These are phyloP conservation scores for Epistrophe grossulariae DNA, from an alignment of 2,888 invertebrate species.

Conservation along the genomic window DNA sequence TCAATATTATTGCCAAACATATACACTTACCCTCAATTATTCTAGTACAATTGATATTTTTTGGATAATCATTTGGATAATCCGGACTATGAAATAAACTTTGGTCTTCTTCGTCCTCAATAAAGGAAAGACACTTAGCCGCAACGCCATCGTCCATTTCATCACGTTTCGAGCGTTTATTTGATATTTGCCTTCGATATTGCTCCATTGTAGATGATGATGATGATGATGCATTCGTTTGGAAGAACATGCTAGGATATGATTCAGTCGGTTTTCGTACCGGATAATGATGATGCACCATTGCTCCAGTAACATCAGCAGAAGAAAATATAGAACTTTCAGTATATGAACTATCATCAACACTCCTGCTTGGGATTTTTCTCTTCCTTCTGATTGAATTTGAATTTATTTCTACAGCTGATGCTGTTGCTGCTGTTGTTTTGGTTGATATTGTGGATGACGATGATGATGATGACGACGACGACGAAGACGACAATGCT, in stretches of 20 bases:
- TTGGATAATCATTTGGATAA: constrained; percentile 88
- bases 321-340: constrained; percentile 28
- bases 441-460: constrained; percentile 11
- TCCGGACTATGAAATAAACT: constrained; percentile 89
- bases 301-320: constrained; percentile 50
- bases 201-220: constrained; percentile 40
- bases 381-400: constrained; percentile 57
- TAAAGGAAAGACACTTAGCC: constrained; percentile 86
- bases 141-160: constrained; percentile 77
- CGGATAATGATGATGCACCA: constrained; percentile 75
- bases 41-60: constrained; percentile 87
- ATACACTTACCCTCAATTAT: constrained; percentile 87
- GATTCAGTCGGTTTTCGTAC: constrained; percentile 60
- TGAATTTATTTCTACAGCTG: constrained; percentile 53
- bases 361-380: constrained; percentile 3
- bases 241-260: constrained; percentile 72
- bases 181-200: constrained; percentile 42
- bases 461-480: constrained; percentile 44
- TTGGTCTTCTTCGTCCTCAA: constrained; percentile 85
- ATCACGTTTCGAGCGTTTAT: constrained; percentile 77
- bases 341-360: constrained; percentile 25
- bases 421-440: constrained; percentile 8
- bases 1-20: not conserved
- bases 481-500: constrained; percentile 26
- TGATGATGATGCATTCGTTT: constrained; percentile 64